Evolutionary conservation across 2,888 invertebrate genomes (phyloP), one percentile per base, ranked within the genome.

Genomic region (Tetranychus truncatus): DNA sequence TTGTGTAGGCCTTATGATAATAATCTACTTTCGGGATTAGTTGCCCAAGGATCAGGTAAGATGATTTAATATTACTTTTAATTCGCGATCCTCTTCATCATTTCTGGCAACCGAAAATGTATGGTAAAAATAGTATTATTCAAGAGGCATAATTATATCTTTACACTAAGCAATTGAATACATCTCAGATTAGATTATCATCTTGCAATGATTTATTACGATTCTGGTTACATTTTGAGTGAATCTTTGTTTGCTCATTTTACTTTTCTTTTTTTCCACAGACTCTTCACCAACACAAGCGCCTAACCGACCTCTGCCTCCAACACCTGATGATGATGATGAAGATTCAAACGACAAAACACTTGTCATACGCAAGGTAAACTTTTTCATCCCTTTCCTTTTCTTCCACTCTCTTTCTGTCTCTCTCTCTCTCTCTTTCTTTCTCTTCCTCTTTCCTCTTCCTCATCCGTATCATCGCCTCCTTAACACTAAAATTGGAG

Each of bases 321-420:
- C 78, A 44, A 77, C 77, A 77, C 80, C 77, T 15, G 77, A 77
- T 46, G 76, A 77, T 65, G 80, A 80, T 72, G 34, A 34, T 55
- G 80, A 80, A 82, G 91, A 92, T 83, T 85, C 87, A 80, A 89
- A 90, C 76, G 93, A 93, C 83, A 88, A 91, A 81, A 95, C 94
- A 76, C 88, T 95, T 83, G 92, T 94, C 82, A 89, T 92, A 87
- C 89, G 92, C 84, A 87, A 92, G 88, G 93, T 93, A 84, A 89
- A n/a, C 8, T 20, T 76, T 18, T 20, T 7, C 11, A 20, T 34
- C 34, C 34, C 20, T 6, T 11, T 20, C 6, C 66, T 20, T 66
- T 66, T 66, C 66, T 7, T 6, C 6, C 18, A 66, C 20, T 66
- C 11, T 9, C 11, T 11, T 6, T 66, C 66, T 11, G 20, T 66